Evolutionary conservation across 2,113 vertebrate species (phyloP).

Genomic region (Nesogale talazaci): DNA sequence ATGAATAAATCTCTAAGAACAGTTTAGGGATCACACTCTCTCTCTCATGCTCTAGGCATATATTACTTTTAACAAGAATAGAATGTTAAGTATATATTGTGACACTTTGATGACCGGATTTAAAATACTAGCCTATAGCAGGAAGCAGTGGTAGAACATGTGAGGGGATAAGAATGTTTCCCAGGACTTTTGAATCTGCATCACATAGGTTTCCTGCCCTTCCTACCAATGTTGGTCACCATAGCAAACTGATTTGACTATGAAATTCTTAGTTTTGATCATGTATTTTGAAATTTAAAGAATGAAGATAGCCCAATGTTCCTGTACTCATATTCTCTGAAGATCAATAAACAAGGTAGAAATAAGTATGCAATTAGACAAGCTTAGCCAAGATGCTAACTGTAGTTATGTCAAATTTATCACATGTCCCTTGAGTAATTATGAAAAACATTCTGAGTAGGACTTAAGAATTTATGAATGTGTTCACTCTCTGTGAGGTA

Average conservation of each 20-base stretch:
- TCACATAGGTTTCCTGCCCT: not conserved
- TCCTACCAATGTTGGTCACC: not conserved
- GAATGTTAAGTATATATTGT: not conserved
- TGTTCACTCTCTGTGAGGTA: not conserved
- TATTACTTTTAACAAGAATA: constrained; percentile 5
- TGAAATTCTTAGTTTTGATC: constrained; percentile 55
- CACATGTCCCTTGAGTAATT: not conserved
- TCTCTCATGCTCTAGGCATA: not conserved
- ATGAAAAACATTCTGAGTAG: not conserved
- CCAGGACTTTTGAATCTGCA: not conserved
- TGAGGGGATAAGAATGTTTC: not conserved
- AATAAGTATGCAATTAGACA: constrained; percentile 74
- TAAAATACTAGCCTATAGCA: not conserved
- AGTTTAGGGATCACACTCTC: not conserved
- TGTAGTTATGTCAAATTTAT: constrained; percentile 54
- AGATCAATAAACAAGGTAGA: constrained; percentile 73
- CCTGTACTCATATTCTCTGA: constrained; percentile 72
- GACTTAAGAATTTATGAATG: not conserved
- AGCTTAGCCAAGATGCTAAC: constrained; percentile 7
- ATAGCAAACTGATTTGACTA: constrained; percentile 30
- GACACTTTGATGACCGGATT: not conserved
- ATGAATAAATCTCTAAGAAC: not conserved
- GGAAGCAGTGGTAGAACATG: not conserved
- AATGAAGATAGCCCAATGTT: constrained; percentile 67
- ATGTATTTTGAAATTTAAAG: constrained; percentile 72